Percentiles rank a stretch among this genome's conserved stretches.
Conservation (phyloP, 2,113 vertebrate genomes). For the Pygoscelis antarcticus region DNA sequence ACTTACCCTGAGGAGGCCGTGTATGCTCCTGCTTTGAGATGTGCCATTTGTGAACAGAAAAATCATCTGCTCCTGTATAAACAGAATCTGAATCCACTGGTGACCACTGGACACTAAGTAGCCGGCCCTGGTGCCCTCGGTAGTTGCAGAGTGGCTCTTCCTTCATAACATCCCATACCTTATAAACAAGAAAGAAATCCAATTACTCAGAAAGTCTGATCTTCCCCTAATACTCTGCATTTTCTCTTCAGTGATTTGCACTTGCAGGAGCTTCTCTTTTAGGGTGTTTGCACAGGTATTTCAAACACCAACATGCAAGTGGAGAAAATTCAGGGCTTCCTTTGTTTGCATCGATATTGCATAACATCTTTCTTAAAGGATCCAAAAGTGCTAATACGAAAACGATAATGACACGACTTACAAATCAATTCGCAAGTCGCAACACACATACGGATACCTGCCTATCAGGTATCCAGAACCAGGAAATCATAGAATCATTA, state of each 20-base stretch:
- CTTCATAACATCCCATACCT: slow-evolving; percentile 94
- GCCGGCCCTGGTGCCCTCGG: slow-evolving; percentile 86
- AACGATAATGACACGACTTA: background rate
- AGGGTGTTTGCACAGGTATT: background rate
- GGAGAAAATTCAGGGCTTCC: background rate
- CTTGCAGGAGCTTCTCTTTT: background rate
- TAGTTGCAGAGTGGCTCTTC: slow-evolving; percentile 90
- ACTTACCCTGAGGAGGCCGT: slow-evolving; percentile 88
- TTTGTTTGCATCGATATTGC: background rate
- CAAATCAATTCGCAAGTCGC: background rate
- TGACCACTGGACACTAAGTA: slow-evolving; percentile 92
- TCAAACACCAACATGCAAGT: background rate
- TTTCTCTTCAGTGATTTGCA: background rate
- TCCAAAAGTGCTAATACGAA: background rate
- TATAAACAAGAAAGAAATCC: background rate
- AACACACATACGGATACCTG: background rate
- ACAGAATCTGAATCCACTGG: slow-evolving; percentile 86
- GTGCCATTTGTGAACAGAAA: slow-evolving; percentile 90
- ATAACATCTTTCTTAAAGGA: background rate
- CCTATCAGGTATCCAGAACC: background rate
- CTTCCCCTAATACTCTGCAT: background rate
- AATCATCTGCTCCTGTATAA: slow-evolving; percentile 95
- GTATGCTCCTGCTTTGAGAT: slow-evolving; percentile 86
- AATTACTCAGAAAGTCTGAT: background rate
- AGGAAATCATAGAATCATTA: background rate